Conservation (phyloP, 1,140 invertebrate species). For the Tyrophagus putrescentiae region DNA sequence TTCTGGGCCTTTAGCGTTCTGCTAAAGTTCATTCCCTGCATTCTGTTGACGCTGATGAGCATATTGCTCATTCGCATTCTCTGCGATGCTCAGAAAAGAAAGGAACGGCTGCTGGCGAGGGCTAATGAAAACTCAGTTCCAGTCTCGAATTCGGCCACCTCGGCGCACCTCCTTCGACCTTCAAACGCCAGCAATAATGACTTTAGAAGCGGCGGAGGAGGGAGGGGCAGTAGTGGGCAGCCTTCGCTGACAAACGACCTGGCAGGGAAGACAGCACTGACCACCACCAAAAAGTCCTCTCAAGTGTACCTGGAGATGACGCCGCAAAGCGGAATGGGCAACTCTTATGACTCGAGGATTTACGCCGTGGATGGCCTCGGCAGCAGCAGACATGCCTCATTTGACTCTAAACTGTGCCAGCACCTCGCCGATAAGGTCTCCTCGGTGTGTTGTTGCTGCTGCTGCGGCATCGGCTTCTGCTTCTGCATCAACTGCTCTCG, state of each 20-base stretch:
- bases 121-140: too few relatives aligned
- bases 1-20: conserved; percentile 76
- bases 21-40: conserved; percentile 67
- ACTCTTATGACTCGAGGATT: too few relatives aligned
- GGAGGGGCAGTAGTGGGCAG: background rate
- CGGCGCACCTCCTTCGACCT: background rate
- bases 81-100: conserved; percentile 20
- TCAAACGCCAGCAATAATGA: background rate
- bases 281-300: too few relatives aligned
- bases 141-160: too few relatives aligned
- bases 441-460: too few relatives aligned
- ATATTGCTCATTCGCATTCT: conserved; percentile 49
- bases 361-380: too few relatives aligned
- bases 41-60: conserved; percentile 64
- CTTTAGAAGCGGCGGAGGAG: background rate
- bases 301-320: conserved; percentile 5
- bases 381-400: too few relatives aligned
- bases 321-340: too few relatives aligned
- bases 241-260: background rate
- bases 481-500: background rate
- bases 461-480: too few relatives aligned
- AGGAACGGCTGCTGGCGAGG: conserved; percentile 17
- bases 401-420: too few relatives aligned
- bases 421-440: background rate
- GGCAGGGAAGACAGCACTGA: background rate